Percentiles rank a stretch among this genome's conserved stretches.
Evolutionary conservation across 2,113 vertebrate genomes (phyloP).

Genomic region (Bubo bubo): DNA sequence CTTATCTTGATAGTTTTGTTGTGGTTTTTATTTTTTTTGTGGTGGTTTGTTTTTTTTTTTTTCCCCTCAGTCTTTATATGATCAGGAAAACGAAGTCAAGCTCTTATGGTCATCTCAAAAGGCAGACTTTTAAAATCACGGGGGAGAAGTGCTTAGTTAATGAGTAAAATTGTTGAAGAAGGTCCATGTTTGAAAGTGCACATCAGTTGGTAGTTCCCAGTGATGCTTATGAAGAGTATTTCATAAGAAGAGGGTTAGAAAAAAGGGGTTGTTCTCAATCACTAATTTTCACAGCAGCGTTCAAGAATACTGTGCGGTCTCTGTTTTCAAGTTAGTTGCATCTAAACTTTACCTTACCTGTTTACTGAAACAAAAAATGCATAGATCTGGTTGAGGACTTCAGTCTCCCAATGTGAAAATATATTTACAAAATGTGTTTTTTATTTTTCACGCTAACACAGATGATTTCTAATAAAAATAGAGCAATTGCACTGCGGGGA

Average conservation of each 20-base stretch:
- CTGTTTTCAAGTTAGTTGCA: background rate
- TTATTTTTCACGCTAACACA: background rate
- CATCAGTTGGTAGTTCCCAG: background rate
- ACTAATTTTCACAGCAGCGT: background rate
- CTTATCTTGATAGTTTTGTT: background rate
- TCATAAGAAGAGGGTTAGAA: background rate
- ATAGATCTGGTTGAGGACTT: background rate
- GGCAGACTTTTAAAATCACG: background rate
- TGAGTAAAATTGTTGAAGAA: background rate
- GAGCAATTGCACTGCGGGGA: rapidly evolving
- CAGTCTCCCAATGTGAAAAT: background rate
- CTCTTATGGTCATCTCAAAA: background rate
- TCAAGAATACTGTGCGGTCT: background rate
- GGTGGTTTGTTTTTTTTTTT: background rate
- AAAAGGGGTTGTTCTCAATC: background rate
- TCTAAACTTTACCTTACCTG: background rate
- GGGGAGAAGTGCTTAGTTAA: background rate
- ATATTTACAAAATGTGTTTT: background rate
- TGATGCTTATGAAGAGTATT: background rate
- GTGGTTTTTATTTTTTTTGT: background rate
- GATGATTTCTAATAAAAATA: background rate
- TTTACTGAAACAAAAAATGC: background rate
- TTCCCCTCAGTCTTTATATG: background rate
- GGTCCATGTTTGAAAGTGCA: background rate
- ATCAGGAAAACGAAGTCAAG: background rate